These are phyloP conservation scores for Tuberolachnus salignus DNA, from an alignment of 2,888 invertebrate genomes.

Conservation along the genomic window DNA sequence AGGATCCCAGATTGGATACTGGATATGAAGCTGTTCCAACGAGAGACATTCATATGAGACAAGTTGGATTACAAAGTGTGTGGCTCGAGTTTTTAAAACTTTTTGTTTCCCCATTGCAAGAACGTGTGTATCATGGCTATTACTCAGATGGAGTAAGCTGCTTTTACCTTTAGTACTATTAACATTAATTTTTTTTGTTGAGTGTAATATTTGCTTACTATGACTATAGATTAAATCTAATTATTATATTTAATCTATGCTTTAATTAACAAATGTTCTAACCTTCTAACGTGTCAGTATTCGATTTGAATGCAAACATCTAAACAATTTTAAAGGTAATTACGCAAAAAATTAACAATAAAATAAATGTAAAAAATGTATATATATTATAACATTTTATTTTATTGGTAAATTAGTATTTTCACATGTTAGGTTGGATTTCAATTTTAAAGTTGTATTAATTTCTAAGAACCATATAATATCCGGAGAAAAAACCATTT, in stretches of 20 bases:
- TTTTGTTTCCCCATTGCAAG: conserved; percentile 71
- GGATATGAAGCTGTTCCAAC: conserved; percentile 68
- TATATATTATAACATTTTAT: no score
- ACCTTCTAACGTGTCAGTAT: no score
- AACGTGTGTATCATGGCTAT: conserved; percentile 62
- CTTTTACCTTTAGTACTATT: conserved; percentile 30
- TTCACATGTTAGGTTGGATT: neutral
- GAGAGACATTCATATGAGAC: conserved; percentile 75
- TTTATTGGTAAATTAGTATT: neutral
- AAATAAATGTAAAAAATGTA: no score
- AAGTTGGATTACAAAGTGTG: conserved; percentile 67
- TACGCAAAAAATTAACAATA: no score
- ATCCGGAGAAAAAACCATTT: no score
- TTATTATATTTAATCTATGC: conserved; percentile 6
- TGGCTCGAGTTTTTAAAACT: conserved; percentile 71
- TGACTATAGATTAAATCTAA: neutral
- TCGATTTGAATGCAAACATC: neutral
- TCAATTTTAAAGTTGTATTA: neutral
- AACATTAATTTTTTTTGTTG: neutral
- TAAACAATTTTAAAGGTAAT: no score
- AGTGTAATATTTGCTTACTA: neutral
- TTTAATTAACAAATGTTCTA: conserved; percentile 10
- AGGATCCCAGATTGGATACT: conserved; percentile 63
- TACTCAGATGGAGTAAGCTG: conserved; percentile 60
- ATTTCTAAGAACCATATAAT: no score